Conservation (phyloP, 2,113 vertebrate genomes). For the Platysteira castanea region DNA sequence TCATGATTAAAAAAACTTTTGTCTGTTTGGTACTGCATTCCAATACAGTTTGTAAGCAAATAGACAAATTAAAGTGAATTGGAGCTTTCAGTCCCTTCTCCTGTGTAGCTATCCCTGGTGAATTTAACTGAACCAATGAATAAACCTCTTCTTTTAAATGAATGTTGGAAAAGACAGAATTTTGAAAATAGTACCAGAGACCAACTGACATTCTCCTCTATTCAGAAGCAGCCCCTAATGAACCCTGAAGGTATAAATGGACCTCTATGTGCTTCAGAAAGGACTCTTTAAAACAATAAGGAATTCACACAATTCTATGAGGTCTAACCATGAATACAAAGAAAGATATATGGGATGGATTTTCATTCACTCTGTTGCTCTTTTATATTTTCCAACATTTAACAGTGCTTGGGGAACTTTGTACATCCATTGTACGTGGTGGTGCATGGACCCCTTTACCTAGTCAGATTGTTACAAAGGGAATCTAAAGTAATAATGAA, state of each 20-base stretch:
- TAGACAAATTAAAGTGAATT: slow-evolving; percentile 50
- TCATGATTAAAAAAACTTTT: neutral
- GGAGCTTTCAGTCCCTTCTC: slow-evolving; percentile 50
- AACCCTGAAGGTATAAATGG: neutral
- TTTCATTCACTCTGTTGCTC: neutral
- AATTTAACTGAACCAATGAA: slow-evolving; percentile 48
- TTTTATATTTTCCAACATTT: neutral
- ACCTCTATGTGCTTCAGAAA: neutral
- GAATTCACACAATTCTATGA: neutral
- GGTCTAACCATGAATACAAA: neutral
- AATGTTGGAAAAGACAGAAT: neutral
- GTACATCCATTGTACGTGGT: neutral
- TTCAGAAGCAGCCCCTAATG: neutral
- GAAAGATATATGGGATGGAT: neutral
- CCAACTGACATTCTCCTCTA: neutral
- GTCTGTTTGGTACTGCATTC: slow-evolving; percentile 35
- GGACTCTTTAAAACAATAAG: neutral
- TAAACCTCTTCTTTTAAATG: slow-evolving; percentile 39
- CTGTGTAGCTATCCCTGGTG: neutral
- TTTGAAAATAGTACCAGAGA: slow-evolving; percentile 2
- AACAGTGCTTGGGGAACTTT: neutral
- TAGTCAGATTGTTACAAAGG: neutral
- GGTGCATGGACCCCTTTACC: neutral
- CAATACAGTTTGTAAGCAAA: slow-evolving; percentile 22
- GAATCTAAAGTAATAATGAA: neutral